phyloP scores from a whole-genome alignment of 2,113 vertebrate genomes.

The Poicephalus meyeri region DNA sequence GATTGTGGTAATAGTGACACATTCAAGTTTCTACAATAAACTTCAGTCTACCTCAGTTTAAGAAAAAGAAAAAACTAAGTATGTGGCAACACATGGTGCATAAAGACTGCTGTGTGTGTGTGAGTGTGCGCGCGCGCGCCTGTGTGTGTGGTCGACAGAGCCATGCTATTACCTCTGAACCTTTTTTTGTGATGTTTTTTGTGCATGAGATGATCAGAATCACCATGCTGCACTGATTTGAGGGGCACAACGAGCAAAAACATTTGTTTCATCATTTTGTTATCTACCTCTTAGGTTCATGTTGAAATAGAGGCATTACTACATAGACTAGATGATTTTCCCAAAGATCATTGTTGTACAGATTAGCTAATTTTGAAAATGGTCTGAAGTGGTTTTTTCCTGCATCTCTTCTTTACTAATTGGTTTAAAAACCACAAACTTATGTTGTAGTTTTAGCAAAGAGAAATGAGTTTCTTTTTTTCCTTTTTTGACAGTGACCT shows the following conservation, averaged over 20 bases:
- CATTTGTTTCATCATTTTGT: constrained; percentile 85
- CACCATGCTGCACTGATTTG: constrained; percentile 83
- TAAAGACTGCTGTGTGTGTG: constrained; percentile 80
- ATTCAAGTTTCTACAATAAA: constrained; percentile 90
- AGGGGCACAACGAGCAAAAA: constrained; percentile 88
- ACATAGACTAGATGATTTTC: constrained; percentile 81
- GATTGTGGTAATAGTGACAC: constrained; percentile 89
- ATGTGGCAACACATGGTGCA: constrained; percentile 80
- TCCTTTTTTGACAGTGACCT: constrained; percentile 85
- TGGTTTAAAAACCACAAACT: constrained; percentile 82
- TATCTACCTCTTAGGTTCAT: constrained; percentile 94
- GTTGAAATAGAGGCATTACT: constrained; percentile 95
- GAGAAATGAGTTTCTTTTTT: constrained; percentile 80
- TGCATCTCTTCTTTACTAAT: constrained; percentile 87
- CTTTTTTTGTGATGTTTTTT: constrained; percentile 82
- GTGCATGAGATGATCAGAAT: constrained; percentile 82
- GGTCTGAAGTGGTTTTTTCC: constrained; percentile 84
- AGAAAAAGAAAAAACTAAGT: constrained; percentile 70
- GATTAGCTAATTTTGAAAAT: constrained; percentile 85
- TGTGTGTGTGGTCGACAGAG: constrained; percentile 81
- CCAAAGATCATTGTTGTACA: constrained; percentile 84
- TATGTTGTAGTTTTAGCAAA: constrained; percentile 84
- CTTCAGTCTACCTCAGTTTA: constrained; percentile 90
- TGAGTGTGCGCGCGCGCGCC: constrained; percentile 57
- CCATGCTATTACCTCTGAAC: constrained; percentile 86